These are phyloP conservation scores for Copidosoma floridanum DNA, from an alignment of 1,140 invertebrate genomes.

Conservation along the genomic window DNA sequence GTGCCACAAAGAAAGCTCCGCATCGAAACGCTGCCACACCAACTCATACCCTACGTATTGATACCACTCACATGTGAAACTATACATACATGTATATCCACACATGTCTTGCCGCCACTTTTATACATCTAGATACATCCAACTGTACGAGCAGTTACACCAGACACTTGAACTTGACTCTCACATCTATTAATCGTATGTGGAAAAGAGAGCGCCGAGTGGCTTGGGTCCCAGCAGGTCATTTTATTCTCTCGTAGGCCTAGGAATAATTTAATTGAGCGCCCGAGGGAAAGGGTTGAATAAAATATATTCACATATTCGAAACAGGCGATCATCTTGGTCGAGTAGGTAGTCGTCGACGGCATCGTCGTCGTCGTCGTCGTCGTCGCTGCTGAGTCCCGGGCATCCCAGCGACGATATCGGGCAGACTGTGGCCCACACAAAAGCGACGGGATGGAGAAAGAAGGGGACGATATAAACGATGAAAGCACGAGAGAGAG, in stretches of 20 bases:
- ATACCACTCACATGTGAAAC: no score
- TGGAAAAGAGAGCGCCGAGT: no score
- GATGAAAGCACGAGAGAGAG: not conserved
- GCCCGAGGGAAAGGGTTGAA: conserved; percentile 55
- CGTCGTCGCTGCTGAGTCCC: not conserved
- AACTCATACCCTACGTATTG: no score
- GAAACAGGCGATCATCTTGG: conserved; percentile 47
- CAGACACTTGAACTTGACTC: no score
- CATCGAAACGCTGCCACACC: no score
- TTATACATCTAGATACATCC: no score
- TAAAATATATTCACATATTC: conserved; percentile 61
- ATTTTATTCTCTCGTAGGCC: not conserved
- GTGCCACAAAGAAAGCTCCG: no score
- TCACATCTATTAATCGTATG: no score
- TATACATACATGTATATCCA: no score
- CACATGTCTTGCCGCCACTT: no score
- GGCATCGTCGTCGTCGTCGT: not conserved
- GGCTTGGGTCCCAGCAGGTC: not conserved
- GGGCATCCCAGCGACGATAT: conserved; percentile 18
- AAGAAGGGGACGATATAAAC: not conserved
- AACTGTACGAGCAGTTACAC: no score
- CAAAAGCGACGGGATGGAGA: not conserved
- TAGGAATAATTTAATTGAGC: conserved; percentile 53
- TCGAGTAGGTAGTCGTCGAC: conserved; percentile 39
- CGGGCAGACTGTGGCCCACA: not conserved